A percentile compares a stretch with the other conserved stretches of the same genome.
Evolutionary conservation across 2,113 vertebrate species (phyloP).

Genomic region (Tamias sibiricus): DNA sequence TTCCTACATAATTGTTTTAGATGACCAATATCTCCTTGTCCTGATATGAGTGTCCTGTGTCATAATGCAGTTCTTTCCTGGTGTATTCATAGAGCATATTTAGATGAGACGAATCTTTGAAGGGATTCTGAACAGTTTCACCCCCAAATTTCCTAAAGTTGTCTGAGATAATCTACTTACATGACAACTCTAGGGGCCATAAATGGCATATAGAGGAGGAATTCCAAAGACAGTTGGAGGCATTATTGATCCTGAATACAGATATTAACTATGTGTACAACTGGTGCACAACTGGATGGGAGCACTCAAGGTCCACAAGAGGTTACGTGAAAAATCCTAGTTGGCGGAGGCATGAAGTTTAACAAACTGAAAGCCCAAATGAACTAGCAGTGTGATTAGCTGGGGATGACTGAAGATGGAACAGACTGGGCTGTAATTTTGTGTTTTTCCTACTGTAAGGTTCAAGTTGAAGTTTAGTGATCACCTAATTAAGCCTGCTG

Average conservation of each 20-base stretch:
- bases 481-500: not conserved
- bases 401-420: not conserved
- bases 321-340: not conserved
- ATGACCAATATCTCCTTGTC: slow-evolving; percentile 54
- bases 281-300: not conserved
- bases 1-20: slow-evolving; percentile 48
- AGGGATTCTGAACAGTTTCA: slow-evolving; percentile 25
- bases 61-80: not conserved
- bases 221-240: slow-evolving; percentile 12
- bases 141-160: slow-evolving; percentile 6
- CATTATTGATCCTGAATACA: not conserved
- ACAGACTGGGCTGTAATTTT: not conserved
- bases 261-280: not conserved
- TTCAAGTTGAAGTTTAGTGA: not conserved
- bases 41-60: not conserved
- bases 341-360: not conserved
- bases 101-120: slow-evolving; percentile 19
- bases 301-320: not conserved
- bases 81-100: not conserved
- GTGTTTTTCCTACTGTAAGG: not conserved
- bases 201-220: not conserved
- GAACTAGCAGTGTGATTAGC: not conserved
- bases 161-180: slow-evolving; percentile 32
- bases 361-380: not conserved
- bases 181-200: not conserved